phyloP scores from a whole-genome alignment of 1,140 invertebrate genomes.

The Scaptomyza montana region DNA sequence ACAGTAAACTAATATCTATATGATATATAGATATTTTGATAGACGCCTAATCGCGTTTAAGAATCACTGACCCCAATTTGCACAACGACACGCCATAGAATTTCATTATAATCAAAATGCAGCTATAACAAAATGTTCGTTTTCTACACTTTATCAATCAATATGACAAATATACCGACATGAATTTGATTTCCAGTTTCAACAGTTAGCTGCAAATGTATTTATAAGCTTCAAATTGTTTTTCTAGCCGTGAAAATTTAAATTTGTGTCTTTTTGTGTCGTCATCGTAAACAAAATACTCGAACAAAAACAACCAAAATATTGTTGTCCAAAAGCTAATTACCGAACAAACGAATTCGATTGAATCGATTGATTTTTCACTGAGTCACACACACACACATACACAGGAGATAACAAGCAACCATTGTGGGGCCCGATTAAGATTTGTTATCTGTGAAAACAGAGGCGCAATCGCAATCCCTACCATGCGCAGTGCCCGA shows the following conservation, averaged over 20 bases:
- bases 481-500: slow-evolving; percentile 71
- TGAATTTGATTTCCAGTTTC: slow-evolving; percentile 26
- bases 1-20: no score
- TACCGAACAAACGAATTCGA: slow-evolving; percentile 75
- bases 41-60: no score
- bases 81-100: not conserved
- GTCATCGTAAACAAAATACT: slow-evolving; percentile 21
- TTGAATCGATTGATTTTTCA: slow-evolving; percentile 78
- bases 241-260: slow-evolving; percentile 31
- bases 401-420: slow-evolving; percentile 77
- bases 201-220: slow-evolving; percentile 11
- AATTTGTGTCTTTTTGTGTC: not conserved
- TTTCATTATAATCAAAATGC: not conserved
- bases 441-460: slow-evolving; percentile 83
- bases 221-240: slow-evolving; percentile 39
- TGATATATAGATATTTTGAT: no score
- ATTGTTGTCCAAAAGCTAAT: slow-evolving; percentile 74
- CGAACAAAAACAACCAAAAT: slow-evolving; percentile 52
- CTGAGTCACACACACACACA: slow-evolving; percentile 25
- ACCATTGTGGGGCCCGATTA: slow-evolving; percentile 69
- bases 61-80: not conserved
- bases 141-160: not conserved
- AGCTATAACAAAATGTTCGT: not conserved
- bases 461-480: slow-evolving; percentile 72
- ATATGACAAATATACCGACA: not conserved